These are phyloP conservation scores for Hirundo rustica DNA, from an alignment of 2,797 vertebrate species.

Conservation along the genomic window DNA sequence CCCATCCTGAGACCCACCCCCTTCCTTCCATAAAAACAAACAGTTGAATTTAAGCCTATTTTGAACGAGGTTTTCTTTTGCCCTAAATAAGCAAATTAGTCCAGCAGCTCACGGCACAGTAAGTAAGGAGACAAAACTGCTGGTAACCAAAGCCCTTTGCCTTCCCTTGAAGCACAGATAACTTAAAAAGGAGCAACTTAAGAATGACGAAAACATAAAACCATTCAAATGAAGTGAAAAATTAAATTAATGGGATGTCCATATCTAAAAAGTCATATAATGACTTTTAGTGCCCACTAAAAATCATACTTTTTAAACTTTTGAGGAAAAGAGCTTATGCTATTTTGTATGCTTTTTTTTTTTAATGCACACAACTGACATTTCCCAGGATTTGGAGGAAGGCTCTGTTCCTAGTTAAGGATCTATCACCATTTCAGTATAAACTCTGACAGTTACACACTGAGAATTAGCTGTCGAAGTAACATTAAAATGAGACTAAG, in stretches of 20 bases:
- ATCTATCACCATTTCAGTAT: neutral
- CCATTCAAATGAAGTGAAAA: conserved; percentile 18
- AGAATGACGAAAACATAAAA: neutral
- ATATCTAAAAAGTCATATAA: neutral
- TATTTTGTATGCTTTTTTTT: neutral
- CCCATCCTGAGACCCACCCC: fast-evolving
- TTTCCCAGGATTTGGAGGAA: neutral
- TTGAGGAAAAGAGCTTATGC: neutral
- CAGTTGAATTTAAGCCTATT: neutral
- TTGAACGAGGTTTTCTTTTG: neutral
- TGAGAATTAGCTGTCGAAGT: neutral
- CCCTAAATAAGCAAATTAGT: neutral
- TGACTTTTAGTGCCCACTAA: neutral
- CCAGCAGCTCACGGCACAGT: neutral
- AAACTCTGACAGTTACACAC: neutral
- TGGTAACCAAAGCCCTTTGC: neutral
- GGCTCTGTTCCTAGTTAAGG: neutral
- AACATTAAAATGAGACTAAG: neutral
- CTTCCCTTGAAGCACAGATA: neutral
- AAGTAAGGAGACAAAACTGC: neutral
- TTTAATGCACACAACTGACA: neutral
- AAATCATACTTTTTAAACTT: neutral
- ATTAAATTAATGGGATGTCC: neutral
- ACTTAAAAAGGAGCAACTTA: conserved; percentile 6
- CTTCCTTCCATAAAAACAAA: neutral